Conservation (phyloP, 2,888 invertebrate genomes). For the Melinaea marsaeus region DNA sequence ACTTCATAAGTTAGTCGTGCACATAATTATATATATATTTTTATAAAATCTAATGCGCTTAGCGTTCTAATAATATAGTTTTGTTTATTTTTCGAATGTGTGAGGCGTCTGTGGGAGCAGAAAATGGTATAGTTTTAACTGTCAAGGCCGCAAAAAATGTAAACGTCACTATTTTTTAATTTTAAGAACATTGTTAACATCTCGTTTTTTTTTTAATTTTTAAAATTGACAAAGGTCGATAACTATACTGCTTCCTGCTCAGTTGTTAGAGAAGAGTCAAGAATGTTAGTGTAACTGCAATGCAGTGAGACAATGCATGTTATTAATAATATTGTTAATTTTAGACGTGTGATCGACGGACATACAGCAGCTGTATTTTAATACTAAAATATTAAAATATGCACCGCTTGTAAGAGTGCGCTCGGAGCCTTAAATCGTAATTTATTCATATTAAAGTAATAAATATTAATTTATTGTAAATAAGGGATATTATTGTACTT, state of each 20-base stretch:
- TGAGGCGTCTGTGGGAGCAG: slow-evolving; percentile 5
- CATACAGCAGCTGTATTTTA: slow-evolving; percentile 23
- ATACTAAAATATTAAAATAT: slow-evolving; percentile 28
- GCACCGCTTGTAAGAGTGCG: slow-evolving; percentile 48
- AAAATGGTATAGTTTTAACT: slow-evolving; percentile 1
- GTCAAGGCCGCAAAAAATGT: too few species aligned
- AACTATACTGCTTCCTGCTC: slow-evolving; percentile 11
- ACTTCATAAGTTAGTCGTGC: slow-evolving; percentile 40
- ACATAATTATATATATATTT: slow-evolving; percentile 28
- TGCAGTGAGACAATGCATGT: slow-evolving; percentile 49
- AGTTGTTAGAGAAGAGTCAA: slow-evolving; percentile 17
- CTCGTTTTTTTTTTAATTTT: too few species aligned
- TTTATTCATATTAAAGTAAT: slow-evolving; percentile 47
- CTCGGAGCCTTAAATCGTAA: slow-evolving; percentile 60
- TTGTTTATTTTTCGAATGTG: slow-evolving; percentile 22
- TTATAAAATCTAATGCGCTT: slow-evolving; percentile 33
- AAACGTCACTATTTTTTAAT: too few species aligned
- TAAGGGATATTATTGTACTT: slow-evolving; percentile 73
- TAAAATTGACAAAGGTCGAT: too few species aligned
- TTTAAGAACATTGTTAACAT: too few species aligned
- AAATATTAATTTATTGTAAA: slow-evolving; percentile 57
- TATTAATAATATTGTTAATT: slow-evolving; percentile 38
- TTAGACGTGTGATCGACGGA: slow-evolving; percentile 40
- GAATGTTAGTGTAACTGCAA: slow-evolving; percentile 47
- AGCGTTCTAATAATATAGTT: slow-evolving; percentile 33